Evolutionary conservation across 2,113 vertebrate genomes (phyloP), one percentile per base, ranked within the genome.

Genomic region (Alligator mississippiensis): DNA sequence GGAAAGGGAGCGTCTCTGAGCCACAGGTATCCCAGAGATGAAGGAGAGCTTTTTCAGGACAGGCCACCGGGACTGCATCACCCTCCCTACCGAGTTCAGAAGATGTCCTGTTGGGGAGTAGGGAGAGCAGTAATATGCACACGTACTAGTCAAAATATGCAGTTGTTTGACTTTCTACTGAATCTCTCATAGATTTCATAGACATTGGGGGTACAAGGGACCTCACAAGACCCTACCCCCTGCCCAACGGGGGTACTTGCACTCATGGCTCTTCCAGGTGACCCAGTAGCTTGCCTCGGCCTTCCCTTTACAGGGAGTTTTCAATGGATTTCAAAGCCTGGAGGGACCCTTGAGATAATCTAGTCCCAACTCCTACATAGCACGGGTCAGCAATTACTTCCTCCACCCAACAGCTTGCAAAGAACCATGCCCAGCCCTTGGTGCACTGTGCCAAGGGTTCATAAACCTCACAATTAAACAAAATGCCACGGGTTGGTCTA

Each of bases 1-100:
- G 75, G 86, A 88, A 93, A 70, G 80, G 80, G 25, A 93, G 80
- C 82, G 85, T 22, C 3, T 92, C 95, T 94, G 80, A 62, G 95
- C 92, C 11, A 1, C 92, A 94, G 90, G 24, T 47, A 47, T 47
- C 47, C 21, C 34, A 15, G 70, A 85, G 76, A 77, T 85, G 80
- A 78, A 94, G 80, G 27, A 88, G 76, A 92, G 62, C 1, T 0
- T 93, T 94, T 84, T 94, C 62, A 83, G 89, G 76, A 11, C 84
- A 84, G 85, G 60, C 76, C 85, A 82, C 47, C 11, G 34, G 47
- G 34, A 47, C 22, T 34, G 19, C 70, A 74, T 9, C 6, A 12
- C 34, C 21, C 18, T 38, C 21, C 34, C 34, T 72, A 74, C 6
- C 5, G 15, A 21, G 55, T 55, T 86, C 85, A 66, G 64, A 80